Conservation (phyloP, 2,797 vertebrate species). For the Eleutherodactylus coqui region DNA sequence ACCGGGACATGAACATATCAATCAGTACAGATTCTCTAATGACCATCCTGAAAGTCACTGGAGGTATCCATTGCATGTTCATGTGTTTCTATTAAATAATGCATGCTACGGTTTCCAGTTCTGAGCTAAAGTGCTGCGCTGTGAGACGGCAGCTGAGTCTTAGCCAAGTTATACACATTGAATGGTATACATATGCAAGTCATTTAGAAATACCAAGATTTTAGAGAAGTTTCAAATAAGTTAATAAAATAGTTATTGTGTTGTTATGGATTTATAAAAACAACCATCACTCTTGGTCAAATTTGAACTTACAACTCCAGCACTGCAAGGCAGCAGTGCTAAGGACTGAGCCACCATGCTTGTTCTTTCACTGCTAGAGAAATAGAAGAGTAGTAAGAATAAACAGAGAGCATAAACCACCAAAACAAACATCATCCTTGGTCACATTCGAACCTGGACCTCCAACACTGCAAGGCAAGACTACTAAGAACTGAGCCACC, state of each 20-base stretch:
- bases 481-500: too few relatives aligned
- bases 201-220: background rate
- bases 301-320: too few relatives aligned
- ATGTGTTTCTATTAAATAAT: constrained; percentile 42
- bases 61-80: constrained; percentile 35
- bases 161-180: background rate
- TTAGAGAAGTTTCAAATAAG: background rate
- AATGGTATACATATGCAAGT: background rate
- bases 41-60: constrained; percentile 1
- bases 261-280: too few relatives aligned
- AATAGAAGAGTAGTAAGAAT: too few relatives aligned
- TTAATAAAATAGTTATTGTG: background rate
- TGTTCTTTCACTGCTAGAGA: too few relatives aligned
- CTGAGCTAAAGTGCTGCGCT: background rate
- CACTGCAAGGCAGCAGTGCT: too few relatives aligned
- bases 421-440: too few relatives aligned
- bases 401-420: too few relatives aligned
- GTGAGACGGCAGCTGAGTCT: background rate
- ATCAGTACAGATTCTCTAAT: constrained; percentile 38
- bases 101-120: constrained; percentile 10
- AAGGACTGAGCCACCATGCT: too few relatives aligned
- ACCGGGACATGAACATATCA: background rate
- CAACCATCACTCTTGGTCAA: too few relatives aligned
- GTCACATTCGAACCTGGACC: too few relatives aligned
- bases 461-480: too few relatives aligned